phyloP scores from a whole-genome alignment of 2,797 vertebrate species.

The Miichthys miiuy region DNA sequence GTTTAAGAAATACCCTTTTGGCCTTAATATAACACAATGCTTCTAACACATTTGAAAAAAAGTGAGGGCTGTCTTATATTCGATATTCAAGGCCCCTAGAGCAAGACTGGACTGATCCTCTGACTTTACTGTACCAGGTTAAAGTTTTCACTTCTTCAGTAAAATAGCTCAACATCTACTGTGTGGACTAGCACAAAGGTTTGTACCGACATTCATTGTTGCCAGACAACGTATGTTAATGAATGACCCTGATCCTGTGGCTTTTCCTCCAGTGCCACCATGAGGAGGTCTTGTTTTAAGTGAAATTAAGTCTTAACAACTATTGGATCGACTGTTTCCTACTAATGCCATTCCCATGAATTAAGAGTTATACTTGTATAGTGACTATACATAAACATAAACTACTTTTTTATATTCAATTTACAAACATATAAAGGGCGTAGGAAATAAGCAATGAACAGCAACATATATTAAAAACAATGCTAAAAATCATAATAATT shows the following conservation, averaged over 20 bases:
- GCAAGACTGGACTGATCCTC: background rate
- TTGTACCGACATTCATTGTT: background rate
- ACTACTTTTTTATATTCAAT: background rate
- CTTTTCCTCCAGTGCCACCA: background rate
- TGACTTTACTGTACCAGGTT: background rate
- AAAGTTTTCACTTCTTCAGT: constrained; percentile 2
- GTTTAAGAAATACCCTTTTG: constrained; percentile 20
- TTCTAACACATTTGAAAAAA: constrained; percentile 1
- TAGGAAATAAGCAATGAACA: background rate
- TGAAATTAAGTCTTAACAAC: too few relatives aligned
- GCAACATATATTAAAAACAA: background rate
- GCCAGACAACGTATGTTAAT: background rate
- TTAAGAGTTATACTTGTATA: too few relatives aligned
- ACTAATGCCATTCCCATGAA: too few relatives aligned
- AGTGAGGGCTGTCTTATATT: background rate
- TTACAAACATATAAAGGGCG: background rate
- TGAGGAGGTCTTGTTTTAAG: background rate
- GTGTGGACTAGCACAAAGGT: background rate
- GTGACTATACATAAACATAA: background rate
- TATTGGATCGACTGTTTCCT: background rate
- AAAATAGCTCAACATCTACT: background rate
- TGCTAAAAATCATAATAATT: background rate
- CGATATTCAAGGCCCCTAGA: background rate
- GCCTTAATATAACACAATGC: background rate
- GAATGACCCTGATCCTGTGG: background rate